Conservation (phyloP, 2,888 invertebrate genomes). For the Drosophila macrothrix region DNA sequence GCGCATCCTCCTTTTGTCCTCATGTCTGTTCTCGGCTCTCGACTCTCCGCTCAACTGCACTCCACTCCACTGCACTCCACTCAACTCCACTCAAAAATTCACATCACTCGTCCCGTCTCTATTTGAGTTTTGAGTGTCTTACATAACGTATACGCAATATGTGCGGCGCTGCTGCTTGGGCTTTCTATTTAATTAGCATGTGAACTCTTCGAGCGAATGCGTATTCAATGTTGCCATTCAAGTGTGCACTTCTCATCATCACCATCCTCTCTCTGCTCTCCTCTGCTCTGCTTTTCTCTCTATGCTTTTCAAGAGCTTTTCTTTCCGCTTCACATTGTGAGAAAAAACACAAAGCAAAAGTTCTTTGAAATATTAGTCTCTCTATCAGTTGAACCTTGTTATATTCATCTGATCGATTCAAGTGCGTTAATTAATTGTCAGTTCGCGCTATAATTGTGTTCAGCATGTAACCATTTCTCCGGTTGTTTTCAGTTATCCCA, state of each 20-base stretch:
- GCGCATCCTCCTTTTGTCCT: conserved; percentile 23
- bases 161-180: conserved; percentile 39
- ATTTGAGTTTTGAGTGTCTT: conserved; percentile 57
- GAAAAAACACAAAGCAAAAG: not conserved
- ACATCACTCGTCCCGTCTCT: conserved; percentile 13
- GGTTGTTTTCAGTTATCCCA: not conserved
- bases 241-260: conserved; percentile 38
- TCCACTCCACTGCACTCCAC: conserved; percentile 4
- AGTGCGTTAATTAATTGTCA: conserved; percentile 47
- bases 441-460: conserved; percentile 33
- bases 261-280: not conserved
- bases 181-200: conserved; percentile 80
- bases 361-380: conserved; percentile 23
- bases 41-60: conserved; percentile 27
- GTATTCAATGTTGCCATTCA: conserved; percentile 60
- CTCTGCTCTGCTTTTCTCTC: conserved; percentile 15
- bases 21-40: conserved; percentile 2
- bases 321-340: conserved; percentile 5
- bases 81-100: not conserved
- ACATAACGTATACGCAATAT: conserved; percentile 60
- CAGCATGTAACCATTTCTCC: not conserved
- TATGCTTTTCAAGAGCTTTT: not conserved
- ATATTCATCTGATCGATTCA: conserved; percentile 29
- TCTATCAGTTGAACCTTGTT: conserved; percentile 3
- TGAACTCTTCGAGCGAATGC: conserved; percentile 52